phyloP scores from a whole-genome alignment of 1,140 invertebrate species.

The Heliconius himera region DNA sequence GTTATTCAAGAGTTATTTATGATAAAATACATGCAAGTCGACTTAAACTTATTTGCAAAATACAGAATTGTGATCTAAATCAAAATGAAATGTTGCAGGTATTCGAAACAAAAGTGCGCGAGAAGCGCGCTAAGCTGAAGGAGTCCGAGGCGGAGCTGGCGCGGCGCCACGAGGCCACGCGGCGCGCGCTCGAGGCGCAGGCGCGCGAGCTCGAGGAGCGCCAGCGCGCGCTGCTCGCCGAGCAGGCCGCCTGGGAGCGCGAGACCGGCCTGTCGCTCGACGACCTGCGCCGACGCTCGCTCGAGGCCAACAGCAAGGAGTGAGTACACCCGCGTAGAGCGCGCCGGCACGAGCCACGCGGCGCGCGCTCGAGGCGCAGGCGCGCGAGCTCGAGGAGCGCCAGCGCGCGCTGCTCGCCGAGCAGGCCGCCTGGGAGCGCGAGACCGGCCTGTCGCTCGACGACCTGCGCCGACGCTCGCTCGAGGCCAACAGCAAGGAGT shows the following conservation, averaged over 20 bases:
- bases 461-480: conserved; percentile 91
- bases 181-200: conserved; percentile 90
- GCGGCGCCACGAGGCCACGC: conserved; percentile 84
- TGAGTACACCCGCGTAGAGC: conserved; percentile 77
- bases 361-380: conserved; percentile 91
- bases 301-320: conserved; percentile 94
- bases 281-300: conserved; percentile 90
- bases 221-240: conserved; percentile 91
- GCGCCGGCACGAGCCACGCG: conserved; percentile 60
- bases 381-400: conserved; percentile 95
- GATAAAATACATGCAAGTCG: too few species aligned
- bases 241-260: conserved; percentile 94
- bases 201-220: conserved; percentile 95
- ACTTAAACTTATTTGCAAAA: too few species aligned
- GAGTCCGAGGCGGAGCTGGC: conserved; percentile 93
- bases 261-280: conserved; percentile 93
- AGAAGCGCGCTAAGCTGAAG: conserved; percentile 96
- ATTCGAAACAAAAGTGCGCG: conserved; percentile 92
- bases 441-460: conserved; percentile 93
- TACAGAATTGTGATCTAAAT: too few species aligned
- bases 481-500: conserved; percentile 94
- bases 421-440: conserved; percentile 93
- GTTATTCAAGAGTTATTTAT: too few species aligned
- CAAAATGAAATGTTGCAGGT: conserved; percentile 59
- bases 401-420: conserved; percentile 93